Evolutionary conservation across 2,113 vertebrate genomes (phyloP).

Genomic region (Actinemys pallida): DNA sequence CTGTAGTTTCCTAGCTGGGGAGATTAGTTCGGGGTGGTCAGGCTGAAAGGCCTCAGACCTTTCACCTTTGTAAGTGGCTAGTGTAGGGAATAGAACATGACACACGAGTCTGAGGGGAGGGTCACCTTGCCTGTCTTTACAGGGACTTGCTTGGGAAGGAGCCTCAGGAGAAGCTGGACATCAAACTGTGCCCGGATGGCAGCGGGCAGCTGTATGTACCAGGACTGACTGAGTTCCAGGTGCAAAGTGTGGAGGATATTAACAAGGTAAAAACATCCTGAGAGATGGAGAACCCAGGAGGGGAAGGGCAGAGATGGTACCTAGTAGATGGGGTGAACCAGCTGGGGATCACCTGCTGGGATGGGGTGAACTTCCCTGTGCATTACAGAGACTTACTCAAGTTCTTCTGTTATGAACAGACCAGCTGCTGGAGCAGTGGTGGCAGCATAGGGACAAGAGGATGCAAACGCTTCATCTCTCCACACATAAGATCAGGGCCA

Average conservation of each 20-base stretch:
- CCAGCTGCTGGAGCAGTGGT: background rate
- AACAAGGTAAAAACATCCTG: constrained; percentile 84
- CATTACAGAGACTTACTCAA: background rate
- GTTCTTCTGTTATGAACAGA: background rate
- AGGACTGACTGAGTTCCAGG: constrained; percentile 87
- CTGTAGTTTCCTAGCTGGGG: background rate
- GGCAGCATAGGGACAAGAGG: background rate
- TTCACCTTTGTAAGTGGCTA: background rate
- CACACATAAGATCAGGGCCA: background rate
- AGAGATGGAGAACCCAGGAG: background rate
- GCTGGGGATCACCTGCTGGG: background rate
- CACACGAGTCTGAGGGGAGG: background rate
- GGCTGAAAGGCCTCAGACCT: background rate
- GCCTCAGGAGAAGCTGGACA: constrained; percentile 92
- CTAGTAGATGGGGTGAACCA: background rate
- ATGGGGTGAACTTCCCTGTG: background rate
- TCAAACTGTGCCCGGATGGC: constrained; percentile 94
- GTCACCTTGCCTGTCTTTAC: background rate
- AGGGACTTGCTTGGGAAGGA: constrained; percentile 93
- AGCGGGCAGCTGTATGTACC: constrained; percentile 95
- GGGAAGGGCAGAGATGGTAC: background rate
- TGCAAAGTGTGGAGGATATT: constrained; percentile 93
- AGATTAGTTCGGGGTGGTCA: background rate
- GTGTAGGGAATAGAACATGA: background rate
- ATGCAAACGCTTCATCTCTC: background rate